Base-by-base conservation (phyloP, 2,113 vertebrate genomes). In the Pomatorhinus ruficollis region DNA sequence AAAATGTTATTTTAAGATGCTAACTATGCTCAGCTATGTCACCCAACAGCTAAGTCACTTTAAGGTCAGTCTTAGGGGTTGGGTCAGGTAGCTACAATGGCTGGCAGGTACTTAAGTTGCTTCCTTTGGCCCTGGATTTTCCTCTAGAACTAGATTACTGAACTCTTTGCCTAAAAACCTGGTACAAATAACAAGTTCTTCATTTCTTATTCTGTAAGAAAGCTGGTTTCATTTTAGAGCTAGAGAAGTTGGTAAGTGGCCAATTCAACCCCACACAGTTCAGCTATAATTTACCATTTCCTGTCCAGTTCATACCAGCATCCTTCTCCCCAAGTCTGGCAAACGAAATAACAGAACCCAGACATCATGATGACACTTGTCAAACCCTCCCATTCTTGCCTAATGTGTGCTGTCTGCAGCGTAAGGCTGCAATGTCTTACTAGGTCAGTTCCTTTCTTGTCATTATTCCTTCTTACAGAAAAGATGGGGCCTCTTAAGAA, bases 381-480 rank as follows among this genome's bases (percentile, higher is more conserved):
- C n/a, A 56, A 76, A 42, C 33, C 12, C 40, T 65, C 20, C 33
- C 21, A 80, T 65, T 11, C 64, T 92, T 70, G 15, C 69, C 77
- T 64, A 72, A 1, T 35, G 27, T 33, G 12, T 70, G 31, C 44
- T 56, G 19, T 61, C 66, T 90, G 39, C 65, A 75, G 30, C 25
- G 31, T 33, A 56, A 83, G 72, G 33, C 44, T 79, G 17, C 30
- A 35, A 10, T 68, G 31, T 64, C 72, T 76, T 56, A 65, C 28
- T 54, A 35, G 28, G 35, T 83, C 59, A 13, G 30, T 37, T 83
- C 53, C 54, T 88, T 82, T 88, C 75, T 68, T 82, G 39, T 54
- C 42, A 45, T 93, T 57, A 30, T 91, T 78, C 64, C 72, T 83
- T 90, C 63, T 85, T 50, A n/a, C 53, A 47, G 65, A 68, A 87